Conservation (phyloP, 2,888 invertebrate genomes). For the Ophonus ardosiacus region DNA sequence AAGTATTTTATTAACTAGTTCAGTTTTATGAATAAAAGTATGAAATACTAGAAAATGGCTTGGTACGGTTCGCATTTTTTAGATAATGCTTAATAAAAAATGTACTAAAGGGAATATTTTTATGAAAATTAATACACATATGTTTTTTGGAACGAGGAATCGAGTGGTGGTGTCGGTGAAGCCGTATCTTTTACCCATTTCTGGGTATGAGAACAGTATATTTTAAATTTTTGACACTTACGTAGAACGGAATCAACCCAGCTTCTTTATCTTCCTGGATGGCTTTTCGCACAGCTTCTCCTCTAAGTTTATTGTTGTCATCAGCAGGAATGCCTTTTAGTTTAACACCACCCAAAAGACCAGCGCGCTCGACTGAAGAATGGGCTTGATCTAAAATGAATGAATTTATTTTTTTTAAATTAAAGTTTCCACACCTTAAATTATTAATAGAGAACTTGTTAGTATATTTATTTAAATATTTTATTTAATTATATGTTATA, state of each 20-base stretch:
- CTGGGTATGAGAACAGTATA: background rate
- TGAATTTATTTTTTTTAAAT: constrained; percentile 1
- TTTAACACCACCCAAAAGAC: constrained; percentile 91
- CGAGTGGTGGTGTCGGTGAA: too few species aligned
- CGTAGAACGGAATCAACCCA: constrained; percentile 97
- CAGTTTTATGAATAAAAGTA: too few species aligned
- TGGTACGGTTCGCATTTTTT: too few species aligned
- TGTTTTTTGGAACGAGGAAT: too few species aligned
- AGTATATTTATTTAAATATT: constrained; percentile 7
- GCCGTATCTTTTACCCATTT: too few species aligned
- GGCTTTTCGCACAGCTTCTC: constrained; percentile 85
- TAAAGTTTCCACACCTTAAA: background rate
- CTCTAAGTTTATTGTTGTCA: constrained; percentile 84
- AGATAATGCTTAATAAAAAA: too few species aligned
- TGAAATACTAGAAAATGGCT: too few species aligned
- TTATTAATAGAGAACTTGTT: background rate
- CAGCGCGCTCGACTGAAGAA: constrained; percentile 95
- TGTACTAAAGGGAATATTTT: too few species aligned
- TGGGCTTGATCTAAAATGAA: constrained; percentile 90
- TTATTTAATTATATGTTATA: constrained; percentile 20
- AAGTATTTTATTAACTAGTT: too few species aligned
- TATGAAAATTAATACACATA: too few species aligned
- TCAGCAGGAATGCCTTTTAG: constrained; percentile 87
- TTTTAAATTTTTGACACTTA: constrained; percentile 76
- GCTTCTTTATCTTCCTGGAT: constrained; percentile 90